Percentiles rank a stretch among this genome's conserved stretches.
These are phyloP conservation scores for Nycteola revayana DNA, from an alignment of 2,888 invertebrate species.

Conservation along the genomic window DNA sequence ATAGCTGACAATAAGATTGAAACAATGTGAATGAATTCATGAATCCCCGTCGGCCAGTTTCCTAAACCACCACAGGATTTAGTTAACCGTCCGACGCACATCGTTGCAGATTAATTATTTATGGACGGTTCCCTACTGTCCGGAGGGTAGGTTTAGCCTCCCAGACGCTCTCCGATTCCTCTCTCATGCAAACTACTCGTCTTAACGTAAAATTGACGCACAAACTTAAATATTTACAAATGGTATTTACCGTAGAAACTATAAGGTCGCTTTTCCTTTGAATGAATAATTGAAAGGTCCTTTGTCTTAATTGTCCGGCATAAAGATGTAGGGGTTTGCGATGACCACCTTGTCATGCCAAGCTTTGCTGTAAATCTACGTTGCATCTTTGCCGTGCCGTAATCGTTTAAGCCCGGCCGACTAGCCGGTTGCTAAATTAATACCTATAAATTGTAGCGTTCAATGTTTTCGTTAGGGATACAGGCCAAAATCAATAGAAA, in stretches of 20 bases:
- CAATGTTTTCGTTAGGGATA: slow-evolving; percentile 18
- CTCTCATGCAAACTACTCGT: slow-evolving; percentile 78
- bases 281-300: slow-evolving; percentile 75
- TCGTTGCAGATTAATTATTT: slow-evolving; percentile 79
- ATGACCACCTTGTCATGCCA: slow-evolving; percentile 80
- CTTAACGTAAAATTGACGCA: slow-evolving; percentile 73
- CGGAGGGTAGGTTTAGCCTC: slow-evolving; percentile 69
- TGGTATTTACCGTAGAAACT: slow-evolving; percentile 53
- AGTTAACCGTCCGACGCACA: slow-evolving; percentile 69
- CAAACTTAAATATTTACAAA: slow-evolving; percentile 73
- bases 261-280: slow-evolving; percentile 71
- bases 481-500: slow-evolving; percentile 31
- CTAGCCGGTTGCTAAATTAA: slow-evolving; percentile 63
- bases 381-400: slow-evolving; percentile 73
- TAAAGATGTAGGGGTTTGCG: slow-evolving; percentile 74
- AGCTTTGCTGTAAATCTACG: slow-evolving; percentile 76
- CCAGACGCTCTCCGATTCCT: slow-evolving; percentile 74
- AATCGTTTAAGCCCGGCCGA: slow-evolving; percentile 69
- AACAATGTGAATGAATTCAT: too few relatives aligned
- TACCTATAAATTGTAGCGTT: slow-evolving; percentile 59
- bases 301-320: slow-evolving; percentile 76
- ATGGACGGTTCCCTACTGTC: slow-evolving; percentile 62
- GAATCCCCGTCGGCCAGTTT: slow-evolving; percentile 44
- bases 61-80: slow-evolving; percentile 66
- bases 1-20: slow-evolving; percentile 18